Evolutionary conservation across 37 sponge, comb jelly and placozoan genomes (phyloP).

Genomic region (Haliclona indistincta): DNA sequence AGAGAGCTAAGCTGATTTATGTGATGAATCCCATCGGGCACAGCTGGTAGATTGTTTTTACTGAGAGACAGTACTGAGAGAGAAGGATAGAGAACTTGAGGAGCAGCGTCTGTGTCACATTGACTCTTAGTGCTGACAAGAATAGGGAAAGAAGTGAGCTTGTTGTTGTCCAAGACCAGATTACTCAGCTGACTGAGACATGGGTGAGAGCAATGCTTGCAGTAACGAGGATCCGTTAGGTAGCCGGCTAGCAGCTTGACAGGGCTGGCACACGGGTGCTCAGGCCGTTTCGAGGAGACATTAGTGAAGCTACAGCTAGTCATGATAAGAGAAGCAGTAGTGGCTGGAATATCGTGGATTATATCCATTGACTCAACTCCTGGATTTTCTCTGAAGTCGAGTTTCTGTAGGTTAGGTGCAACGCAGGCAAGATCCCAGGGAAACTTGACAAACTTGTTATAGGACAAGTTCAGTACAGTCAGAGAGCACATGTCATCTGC

Average conservation of each 20-base stretch:
- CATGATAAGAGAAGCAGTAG: slow-evolving; percentile 20
- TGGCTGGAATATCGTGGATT: slow-evolving; percentile 49
- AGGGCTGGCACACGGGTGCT: slow-evolving; percentile 33
- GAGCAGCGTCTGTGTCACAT: neutral
- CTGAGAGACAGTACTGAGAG: slow-evolving; percentile 56
- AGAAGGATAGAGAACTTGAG: slow-evolving; percentile 39
- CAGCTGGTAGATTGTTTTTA: slow-evolving; percentile 22
- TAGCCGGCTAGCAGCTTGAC: slow-evolving; percentile 23
- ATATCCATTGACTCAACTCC: slow-evolving; percentile 33
- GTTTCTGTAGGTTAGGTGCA: slow-evolving; percentile 62
- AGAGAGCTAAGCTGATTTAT: slow-evolving; percentile 52
- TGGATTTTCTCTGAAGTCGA: slow-evolving; percentile 39
- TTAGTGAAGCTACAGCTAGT: slow-evolving; percentile 12
- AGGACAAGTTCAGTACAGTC: slow-evolving; percentile 49
- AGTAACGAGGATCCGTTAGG: slow-evolving; percentile 9
- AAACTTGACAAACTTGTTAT: slow-evolving; percentile 54
- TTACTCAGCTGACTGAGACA: slow-evolving; percentile 41
- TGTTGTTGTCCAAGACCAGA: slow-evolving; percentile 54
- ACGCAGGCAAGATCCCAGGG: slow-evolving; percentile 77
- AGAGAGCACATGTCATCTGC: slow-evolving; percentile 1
- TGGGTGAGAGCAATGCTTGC: slow-evolving; percentile 41
- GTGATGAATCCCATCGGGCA: slow-evolving; percentile 45
- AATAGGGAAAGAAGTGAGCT: neutral
- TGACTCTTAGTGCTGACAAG: neutral
- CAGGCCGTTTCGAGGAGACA: neutral